Base-by-base conservation (phyloP, 2,888 invertebrate genomes). In the Apodemia mormo region DNA sequence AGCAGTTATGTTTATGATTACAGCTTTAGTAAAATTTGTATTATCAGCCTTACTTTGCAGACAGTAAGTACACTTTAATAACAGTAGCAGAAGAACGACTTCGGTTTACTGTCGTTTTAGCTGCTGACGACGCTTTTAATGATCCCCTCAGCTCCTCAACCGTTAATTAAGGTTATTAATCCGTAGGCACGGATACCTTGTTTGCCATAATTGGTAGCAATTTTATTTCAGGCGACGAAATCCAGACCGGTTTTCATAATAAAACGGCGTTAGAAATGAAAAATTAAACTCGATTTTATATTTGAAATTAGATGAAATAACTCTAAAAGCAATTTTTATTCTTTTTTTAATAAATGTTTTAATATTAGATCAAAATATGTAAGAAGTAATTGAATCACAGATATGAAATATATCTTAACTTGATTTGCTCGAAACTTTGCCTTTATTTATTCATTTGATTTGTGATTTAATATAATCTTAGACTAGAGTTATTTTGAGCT, bases 131-230 rank as follows among this genome's bases (percentile, higher is more conserved):
- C 80, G 79, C 76, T 81, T 82, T 83, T 87, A 88, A 88, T 84
- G 85, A 86, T 82, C 83, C 84, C 81, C 80, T 82, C 79, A 83
- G 79, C 83, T 85, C 80, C 82, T 86, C 82, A 85, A 82, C 85
- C 87, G 90, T 89, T 90, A 90, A 91, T 92, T 89, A 91, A 90
- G 86, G 85, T 88, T 88, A 90, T 91, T 92, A 91, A 91, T 90
- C 89, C 82, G 75, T 82, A 84, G 87, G 87, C 89, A 90, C 89
- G 85, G 80, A 87, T 83, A 90, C 87, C 89, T 89, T 89, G 90
- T 90, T 90, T 88, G 85, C 86, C 84, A 81, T 91, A 92, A 92
- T 91, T 91, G 90, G 88, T 86, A 84, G 85, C 86, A 89, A 85
- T 89, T 91, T 90, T 89, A 90, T 90, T 88, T 86, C 81, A 84